These are phyloP conservation scores for Pseudomyrmex concolor DNA, from an alignment of 1,140 invertebrate genomes.

Conservation along the genomic window DNA sequence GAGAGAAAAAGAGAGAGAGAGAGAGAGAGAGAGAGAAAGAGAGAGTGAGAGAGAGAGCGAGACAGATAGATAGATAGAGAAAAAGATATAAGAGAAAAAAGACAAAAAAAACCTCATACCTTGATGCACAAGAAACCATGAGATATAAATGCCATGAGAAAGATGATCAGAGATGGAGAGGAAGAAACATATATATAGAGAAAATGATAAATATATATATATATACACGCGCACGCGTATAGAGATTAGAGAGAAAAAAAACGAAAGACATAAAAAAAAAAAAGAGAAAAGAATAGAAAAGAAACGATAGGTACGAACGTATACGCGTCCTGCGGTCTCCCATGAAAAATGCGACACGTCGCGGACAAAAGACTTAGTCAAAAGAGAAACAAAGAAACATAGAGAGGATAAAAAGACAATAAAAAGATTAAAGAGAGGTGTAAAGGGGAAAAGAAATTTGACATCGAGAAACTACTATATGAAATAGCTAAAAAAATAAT, in stretches of 20 bases:
- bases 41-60: no score
- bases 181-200: conserved; percentile 46
- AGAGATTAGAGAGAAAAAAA: conserved; percentile 13
- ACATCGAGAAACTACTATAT: conserved; percentile 79
- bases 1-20: not conserved
- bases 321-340: conserved; percentile 25
- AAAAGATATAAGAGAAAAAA: conserved; percentile 23
- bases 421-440: conserved; percentile 17
- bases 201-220: conserved; percentile 41
- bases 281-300: conserved; percentile 50
- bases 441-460: conserved; percentile 72
- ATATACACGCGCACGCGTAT: conserved; percentile 36
- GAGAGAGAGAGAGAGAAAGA: conserved; percentile 19
- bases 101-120: conserved; percentile 47
- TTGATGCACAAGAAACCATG: conserved; percentile 46
- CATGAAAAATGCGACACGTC: conserved; percentile 26
- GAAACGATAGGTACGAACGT: conserved; percentile 34
- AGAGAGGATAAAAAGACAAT: conserved; percentile 23
- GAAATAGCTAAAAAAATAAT: conserved; percentile 77
- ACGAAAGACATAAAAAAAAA: conserved; percentile 31
- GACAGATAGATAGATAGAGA: not conserved
- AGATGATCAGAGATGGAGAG: conserved; percentile 38
- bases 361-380: conserved; percentile 20
- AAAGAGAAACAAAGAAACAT: conserved; percentile 10
- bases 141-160: conserved; percentile 47